Evolutionary conservation across 2,113 vertebrate species (phyloP).

Genomic region (Capra hircus): DNA sequence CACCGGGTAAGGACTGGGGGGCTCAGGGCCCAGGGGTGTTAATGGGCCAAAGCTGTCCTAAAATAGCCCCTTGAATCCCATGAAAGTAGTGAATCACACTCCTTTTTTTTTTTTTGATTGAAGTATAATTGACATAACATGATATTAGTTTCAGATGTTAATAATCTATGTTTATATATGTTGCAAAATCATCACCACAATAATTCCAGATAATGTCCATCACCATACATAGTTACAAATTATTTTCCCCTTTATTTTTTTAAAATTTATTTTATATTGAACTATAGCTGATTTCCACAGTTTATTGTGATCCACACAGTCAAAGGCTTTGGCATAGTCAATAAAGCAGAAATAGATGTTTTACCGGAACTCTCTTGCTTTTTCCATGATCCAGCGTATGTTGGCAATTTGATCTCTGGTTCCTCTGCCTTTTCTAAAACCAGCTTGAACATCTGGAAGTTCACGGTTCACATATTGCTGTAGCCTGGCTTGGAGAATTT

Average conservation of each 20-base stretch:
- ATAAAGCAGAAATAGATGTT: too few species aligned
- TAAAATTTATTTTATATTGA: not conserved
- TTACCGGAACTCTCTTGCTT: too few species aligned
- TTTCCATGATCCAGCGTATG: rapidly evolving
- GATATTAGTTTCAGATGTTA: not conserved
- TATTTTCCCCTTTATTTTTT: not conserved
- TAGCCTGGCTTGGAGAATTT: too few species aligned
- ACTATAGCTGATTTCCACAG: not conserved
- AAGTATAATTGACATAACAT: not conserved
- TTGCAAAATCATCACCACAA: not conserved
- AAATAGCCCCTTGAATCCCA: not conserved
- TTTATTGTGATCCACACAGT: too few species aligned
- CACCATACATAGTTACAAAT: not conserved
- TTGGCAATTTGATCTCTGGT: too few species aligned
- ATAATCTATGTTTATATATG: not conserved
- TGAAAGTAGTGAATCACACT: not conserved
- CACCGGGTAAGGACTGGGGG: not conserved
- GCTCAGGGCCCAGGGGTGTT: not conserved
- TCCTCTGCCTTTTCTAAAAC: too few species aligned
- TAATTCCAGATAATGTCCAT: not conserved
- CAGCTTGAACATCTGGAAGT: too few species aligned
- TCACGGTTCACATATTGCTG: too few species aligned
- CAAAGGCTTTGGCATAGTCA: too few species aligned
- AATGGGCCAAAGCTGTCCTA: not conserved
- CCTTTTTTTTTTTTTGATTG: not conserved